phyloP scores from a whole-genome alignment of 2,888 invertebrate species.

The Rhamnusium bicolor region DNA sequence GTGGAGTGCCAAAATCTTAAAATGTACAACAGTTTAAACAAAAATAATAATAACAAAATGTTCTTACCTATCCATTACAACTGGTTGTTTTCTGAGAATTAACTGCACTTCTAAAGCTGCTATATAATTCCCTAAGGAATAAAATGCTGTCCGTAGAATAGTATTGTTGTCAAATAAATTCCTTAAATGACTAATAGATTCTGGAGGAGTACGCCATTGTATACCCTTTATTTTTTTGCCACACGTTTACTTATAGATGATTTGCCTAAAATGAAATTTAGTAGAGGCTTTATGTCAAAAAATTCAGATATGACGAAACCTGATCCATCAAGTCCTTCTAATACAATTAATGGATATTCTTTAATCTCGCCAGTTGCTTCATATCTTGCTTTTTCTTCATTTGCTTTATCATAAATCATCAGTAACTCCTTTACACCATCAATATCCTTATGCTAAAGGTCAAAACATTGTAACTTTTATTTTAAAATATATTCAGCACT shows the following conservation, averaged over 20 bases:
- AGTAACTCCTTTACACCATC: constrained; percentile 60
- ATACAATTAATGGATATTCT: constrained; percentile 68
- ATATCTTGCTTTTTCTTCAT: constrained; percentile 38
- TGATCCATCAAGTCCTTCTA: constrained; percentile 72
- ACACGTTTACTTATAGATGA: constrained; percentile 66
- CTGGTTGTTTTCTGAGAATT: constrained; percentile 63
- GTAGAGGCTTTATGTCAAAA: too few relatives aligned
- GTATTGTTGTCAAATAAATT: constrained; percentile 63
- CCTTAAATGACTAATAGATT: constrained; percentile 64
- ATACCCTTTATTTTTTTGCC: constrained; percentile 63
- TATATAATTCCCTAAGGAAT: constrained; percentile 71
- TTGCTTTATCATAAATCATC: constrained; percentile 58
- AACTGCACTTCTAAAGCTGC: constrained; percentile 67
- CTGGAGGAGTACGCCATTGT: constrained; percentile 68
- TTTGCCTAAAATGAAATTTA: constrained; percentile 65
- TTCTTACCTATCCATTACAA: constrained; percentile 70
- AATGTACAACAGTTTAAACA: not conserved
- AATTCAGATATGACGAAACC: too few relatives aligned
- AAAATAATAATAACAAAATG: not conserved
- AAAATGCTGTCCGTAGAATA: constrained; percentile 68
- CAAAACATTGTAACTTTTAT: not conserved
- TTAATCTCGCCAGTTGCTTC: constrained; percentile 48
- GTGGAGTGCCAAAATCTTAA: constrained; percentile 72
- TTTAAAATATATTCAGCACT: not conserved
- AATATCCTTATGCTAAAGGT: constrained; percentile 55